A percentile compares a stretch with the other conserved stretches of the same genome.
phyloP scores from a whole-genome alignment of 2,888 invertebrate species.

The Drosophila greeni region DNA sequence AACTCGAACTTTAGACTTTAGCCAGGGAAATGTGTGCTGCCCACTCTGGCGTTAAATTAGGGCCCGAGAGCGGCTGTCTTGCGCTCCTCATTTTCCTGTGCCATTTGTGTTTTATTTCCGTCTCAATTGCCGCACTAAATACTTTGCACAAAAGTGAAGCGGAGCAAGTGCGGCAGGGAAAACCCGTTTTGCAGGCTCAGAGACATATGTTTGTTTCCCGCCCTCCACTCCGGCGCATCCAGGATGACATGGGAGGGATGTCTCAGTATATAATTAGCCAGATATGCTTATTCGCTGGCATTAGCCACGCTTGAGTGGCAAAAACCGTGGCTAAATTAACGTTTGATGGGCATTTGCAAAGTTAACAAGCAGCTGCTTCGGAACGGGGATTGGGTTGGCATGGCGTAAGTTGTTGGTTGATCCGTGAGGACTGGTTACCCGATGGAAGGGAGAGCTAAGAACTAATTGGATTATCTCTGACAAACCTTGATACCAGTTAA shows the following conservation, averaged over 20 bases:
- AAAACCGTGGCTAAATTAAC: conserved; percentile 60
- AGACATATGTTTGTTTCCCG: conserved; percentile 39
- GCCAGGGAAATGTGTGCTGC: conserved; percentile 48
- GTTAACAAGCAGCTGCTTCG: conserved; percentile 33
- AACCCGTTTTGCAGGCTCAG: conserved; percentile 51
- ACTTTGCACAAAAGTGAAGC: conserved; percentile 47
- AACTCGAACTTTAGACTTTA: conserved; percentile 11
- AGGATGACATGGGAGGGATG: conserved; percentile 12
- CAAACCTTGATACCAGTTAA: conserved; percentile 10
- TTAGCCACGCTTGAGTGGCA: conserved; percentile 62
- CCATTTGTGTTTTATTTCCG: conserved; percentile 55
- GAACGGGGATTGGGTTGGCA: conserved; percentile 6
- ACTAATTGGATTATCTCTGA: conserved; percentile 16
- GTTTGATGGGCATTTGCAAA: conserved; percentile 62
- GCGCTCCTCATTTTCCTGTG: conserved; percentile 23
- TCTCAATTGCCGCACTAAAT: conserved; percentile 72
- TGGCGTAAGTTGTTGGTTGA: conserved; percentile 3
- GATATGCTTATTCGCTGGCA: conserved; percentile 41
- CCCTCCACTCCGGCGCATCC: not conserved
- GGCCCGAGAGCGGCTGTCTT: conserved; percentile 30
- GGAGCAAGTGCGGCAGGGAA: conserved; percentile 23
- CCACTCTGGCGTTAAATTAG: conserved; percentile 65
- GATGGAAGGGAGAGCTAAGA: not conserved
- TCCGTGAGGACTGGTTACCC: not conserved
- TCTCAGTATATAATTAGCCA: conserved; percentile 37